Evolutionary conservation across 1,140 invertebrate species (phyloP).

Genomic region (Aphidius ervi): DNA sequence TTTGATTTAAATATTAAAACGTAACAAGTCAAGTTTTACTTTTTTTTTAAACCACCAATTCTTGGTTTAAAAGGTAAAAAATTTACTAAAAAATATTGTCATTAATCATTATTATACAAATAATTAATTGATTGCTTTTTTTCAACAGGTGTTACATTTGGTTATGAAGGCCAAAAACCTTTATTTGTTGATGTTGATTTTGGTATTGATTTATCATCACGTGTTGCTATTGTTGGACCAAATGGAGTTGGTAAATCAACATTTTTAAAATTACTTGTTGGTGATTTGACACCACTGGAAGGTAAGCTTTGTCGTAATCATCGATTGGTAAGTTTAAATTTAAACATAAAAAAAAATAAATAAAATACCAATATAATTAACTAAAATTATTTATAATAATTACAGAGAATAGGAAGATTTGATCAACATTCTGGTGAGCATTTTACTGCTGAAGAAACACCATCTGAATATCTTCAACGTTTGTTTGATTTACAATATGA

Average conservation of each 20-base stretch:
- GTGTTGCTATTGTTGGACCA: constrained; percentile 85
- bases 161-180: constrained; percentile 72
- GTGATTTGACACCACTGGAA: constrained; percentile 70
- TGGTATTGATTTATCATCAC: constrained; percentile 88
- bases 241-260: constrained; percentile 96
- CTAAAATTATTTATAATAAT: constrained; percentile 23
- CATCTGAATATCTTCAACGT: constrained; percentile 91
- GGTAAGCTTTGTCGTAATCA: constrained; percentile 90
- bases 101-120: constrained; percentile 28
- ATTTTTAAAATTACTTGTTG: constrained; percentile 88
- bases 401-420: constrained; percentile 89
- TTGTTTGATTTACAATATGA: constrained; percentile 93
- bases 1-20: too few species aligned
- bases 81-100: constrained; percentile 18
- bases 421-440: constrained; percentile 99
- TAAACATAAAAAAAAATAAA: constrained; percentile 10
- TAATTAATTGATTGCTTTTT: constrained; percentile 15
- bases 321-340: constrained; percentile 65
- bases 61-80: constrained; percentile 81
- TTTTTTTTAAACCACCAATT: constrained; percentile 79
- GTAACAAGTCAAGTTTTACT: too few species aligned
- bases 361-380: constrained; percentile 3
- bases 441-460: constrained; percentile 90
- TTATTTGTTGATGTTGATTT: constrained; percentile 87
- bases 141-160: constrained; percentile 75